Conservation (phyloP, 2,797 vertebrate species). For the Sebastiscus albofasciatus region DNA sequence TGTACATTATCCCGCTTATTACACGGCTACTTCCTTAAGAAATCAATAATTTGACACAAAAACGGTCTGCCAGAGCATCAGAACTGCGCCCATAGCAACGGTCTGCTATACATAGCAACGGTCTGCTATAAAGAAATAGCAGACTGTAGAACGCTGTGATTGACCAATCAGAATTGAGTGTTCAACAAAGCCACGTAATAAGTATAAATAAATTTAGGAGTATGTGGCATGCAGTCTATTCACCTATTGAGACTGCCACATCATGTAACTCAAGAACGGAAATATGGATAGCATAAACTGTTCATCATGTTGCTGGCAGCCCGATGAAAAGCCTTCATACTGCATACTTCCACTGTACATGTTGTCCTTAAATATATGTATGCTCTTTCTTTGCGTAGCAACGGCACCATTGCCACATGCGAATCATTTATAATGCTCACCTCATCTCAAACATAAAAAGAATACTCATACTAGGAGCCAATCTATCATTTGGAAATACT, state of each 20-base stretch:
- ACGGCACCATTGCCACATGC: neutral
- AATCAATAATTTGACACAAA: no score
- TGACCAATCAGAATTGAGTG: no score
- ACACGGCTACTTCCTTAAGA: no score
- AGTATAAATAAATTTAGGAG: neutral
- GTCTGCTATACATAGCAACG: no score
- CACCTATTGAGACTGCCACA: neutral
- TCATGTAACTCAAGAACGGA: conserved; percentile 27
- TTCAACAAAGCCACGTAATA: no score
- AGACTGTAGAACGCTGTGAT: no score
- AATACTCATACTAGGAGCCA: no score
- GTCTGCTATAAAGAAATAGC: no score
- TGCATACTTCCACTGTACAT: conserved; percentile 21
- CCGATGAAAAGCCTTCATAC: conserved; percentile 8
- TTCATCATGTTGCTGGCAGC: conserved; percentile 16
- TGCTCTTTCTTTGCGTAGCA: neutral
- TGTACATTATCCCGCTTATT: no score
- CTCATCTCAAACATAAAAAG: neutral
- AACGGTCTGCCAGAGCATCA: no score
- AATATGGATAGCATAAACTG: conserved; percentile 13
- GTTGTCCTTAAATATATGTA: neutral
- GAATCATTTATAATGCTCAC: neutral
- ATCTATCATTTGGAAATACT: neutral
- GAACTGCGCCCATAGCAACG: no score
- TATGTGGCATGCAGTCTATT: neutral